Base-by-base conservation (phyloP, 1,140 invertebrate genomes). In the Orius insidiosus region DNA sequence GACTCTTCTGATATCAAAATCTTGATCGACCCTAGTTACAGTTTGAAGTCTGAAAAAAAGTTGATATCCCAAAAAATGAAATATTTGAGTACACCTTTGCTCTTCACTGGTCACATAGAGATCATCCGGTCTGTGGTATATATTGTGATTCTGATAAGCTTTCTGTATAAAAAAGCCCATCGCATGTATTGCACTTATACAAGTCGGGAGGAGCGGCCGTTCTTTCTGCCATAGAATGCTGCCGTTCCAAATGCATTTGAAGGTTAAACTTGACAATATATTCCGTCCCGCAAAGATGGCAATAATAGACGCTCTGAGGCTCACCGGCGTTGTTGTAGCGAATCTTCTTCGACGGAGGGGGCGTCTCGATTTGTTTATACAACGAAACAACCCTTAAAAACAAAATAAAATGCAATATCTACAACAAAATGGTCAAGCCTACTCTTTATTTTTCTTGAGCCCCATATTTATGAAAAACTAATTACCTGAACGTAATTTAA, bases 211-310 rank as follows among this genome's bases (percentile, higher is more conserved):
- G 73, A 38, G 64, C 52, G 18, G 52, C 53, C 53, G 68, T 60
- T 59, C 69, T 56, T 63, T 74, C 68, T 53, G 70, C 66, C 60
- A 69, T 59, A 41, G 59, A 58, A 52, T 77, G 75, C 50, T 70
- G 68, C 50, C 68, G 65, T 50, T 64, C 63, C 48, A 76, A 63
- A 57, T 78, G 75, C 58, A 72, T 72, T 64, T 72, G 69, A 49
- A 78, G 61, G 60, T 78, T 78, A 45, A 75, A 75, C 59, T 78
- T 78, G 34, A 76, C 66, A 24, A 75, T 66, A 56, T 76, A 77
- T 54, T 78, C 74, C 42, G 68, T 68, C 5, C 76, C 76, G 60
- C 76, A 78, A 33, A 78, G 65, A 52, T 76, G 68, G 53, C 76
- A 78, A 58, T 76, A 78, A 49, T 74, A 76, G 14, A 76, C 67